Conservation (phyloP, 1,140 invertebrate species). For the Mesaphorura yosii region DNA sequence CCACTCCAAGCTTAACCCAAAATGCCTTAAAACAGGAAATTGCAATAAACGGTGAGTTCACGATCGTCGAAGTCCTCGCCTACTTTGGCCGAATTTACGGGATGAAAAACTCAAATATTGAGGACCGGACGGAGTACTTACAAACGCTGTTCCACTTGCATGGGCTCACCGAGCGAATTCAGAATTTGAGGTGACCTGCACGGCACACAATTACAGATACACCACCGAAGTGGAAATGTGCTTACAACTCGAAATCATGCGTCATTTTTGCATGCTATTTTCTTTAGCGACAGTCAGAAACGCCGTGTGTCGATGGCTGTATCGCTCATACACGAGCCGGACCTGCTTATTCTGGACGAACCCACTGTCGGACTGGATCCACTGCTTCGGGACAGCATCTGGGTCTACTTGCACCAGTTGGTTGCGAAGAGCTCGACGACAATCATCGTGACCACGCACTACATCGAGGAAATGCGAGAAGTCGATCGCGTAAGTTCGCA, state of each 20-base stretch:
- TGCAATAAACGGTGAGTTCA: conserved; percentile 81
- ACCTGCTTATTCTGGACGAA: conserved; percentile 64
- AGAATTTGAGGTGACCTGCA: too few species aligned
- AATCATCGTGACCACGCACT: conserved; percentile 25
- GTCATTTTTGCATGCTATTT: too few species aligned
- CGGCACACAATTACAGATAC: too few species aligned
- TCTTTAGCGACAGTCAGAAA: conserved; percentile 45
- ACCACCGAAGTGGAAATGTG: too few species aligned
- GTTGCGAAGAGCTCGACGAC: conserved; percentile 16
- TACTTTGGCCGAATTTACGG: conserved; percentile 83
- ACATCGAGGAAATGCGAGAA: conserved; percentile 26
- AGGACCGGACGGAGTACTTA: conserved; percentile 65
- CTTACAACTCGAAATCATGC: too few species aligned
- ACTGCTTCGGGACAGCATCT: conserved; percentile 21
- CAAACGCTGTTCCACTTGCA: too few species aligned
- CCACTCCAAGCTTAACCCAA: too few species aligned
- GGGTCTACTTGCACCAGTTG: conserved; percentile 20
- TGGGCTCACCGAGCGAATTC: too few species aligned
- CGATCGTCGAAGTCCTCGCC: conserved; percentile 75
- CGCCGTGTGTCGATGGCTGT: conserved; percentile 81
- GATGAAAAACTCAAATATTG: conserved; percentile 59
- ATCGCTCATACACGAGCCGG: conserved; percentile 81
- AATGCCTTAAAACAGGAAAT: too few species aligned
- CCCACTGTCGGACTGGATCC: conserved; percentile 21
- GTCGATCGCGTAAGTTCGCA: conserved; percentile 20